phyloP scores from a whole-genome alignment of 2,113 vertebrate species.

The Megaleporinus macrocephalus region DNA sequence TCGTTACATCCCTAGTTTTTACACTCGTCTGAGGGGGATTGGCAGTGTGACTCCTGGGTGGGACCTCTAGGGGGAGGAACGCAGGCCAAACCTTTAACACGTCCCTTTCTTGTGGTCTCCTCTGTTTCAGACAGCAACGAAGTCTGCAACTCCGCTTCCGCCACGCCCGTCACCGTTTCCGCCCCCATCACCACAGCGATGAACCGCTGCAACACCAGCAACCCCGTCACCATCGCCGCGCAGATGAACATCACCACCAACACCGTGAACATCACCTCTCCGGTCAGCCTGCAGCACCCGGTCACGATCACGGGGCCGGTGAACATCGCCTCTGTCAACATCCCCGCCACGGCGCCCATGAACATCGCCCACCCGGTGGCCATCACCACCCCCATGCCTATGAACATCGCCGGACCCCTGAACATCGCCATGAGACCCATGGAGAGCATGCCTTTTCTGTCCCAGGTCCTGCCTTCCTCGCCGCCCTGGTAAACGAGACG shows the following conservation, averaged over 20 bases:
- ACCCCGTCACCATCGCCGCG: conserved; percentile 94
- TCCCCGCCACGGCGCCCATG: conserved; percentile 87
- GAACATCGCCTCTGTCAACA: conserved; percentile 95
- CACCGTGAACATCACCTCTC: conserved; percentile 95
- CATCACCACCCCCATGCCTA: conserved; percentile 93
- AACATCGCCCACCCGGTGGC: conserved; percentile 97
- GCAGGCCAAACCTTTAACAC: background rate
- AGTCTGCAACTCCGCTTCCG: conserved; percentile 92
- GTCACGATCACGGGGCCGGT: conserved; percentile 96
- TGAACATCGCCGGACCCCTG: conserved; percentile 93
- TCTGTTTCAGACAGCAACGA: conserved; percentile 85
- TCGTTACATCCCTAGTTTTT: too few relatives aligned
- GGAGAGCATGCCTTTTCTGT: conserved; percentile 98
- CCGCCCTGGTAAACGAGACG: conserved; percentile 85
- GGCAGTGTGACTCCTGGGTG: background rate
- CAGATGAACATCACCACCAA: conserved; percentile 98
- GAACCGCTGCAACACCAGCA: conserved; percentile 78
- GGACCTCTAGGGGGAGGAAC: conserved; percentile 3
- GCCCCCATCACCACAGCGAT: conserved; percentile 72
- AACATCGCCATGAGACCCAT: conserved; percentile 98
- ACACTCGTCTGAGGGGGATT: too few relatives aligned
- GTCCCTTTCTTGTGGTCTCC: background rate
- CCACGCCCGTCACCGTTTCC: conserved; percentile 75
- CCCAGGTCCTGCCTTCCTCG: conserved; percentile 96
- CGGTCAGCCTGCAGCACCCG: conserved; percentile 92